Evolutionary conservation across 2,888 invertebrate species (phyloP), one percentile per base, ranked within the genome.

Genomic region (Podotricha telesiphe): DNA sequence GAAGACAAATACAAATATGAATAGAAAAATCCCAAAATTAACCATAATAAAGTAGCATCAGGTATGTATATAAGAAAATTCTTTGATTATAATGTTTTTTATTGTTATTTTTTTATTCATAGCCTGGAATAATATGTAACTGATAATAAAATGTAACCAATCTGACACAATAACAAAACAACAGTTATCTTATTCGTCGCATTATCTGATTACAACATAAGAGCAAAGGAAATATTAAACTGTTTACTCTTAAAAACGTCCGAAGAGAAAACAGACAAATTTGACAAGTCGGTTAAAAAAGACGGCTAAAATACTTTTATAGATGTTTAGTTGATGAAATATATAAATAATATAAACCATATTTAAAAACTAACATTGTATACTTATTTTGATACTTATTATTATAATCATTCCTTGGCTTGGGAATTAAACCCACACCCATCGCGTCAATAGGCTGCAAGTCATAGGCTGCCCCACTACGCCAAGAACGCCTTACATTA

Each of bases 131-230:
- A 28, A 28, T 53, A 28, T 28, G 1, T 55, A 34, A 17, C 53
- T 34, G 53, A 11, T 34, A 34, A 17, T 55, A 55, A 55, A 55
- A 55, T 55, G 34, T 17, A 55, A 34, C n/a, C 53, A 8, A 2
- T 34, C n/a, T 28, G 28, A 53, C 28, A 28, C 53, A 53, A 17
- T 55, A 55, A 55, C 34, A 55, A 55, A 55, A 55, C 34, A 55
- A 28, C 28, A 55, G 34, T 55, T 55, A 55, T 55, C 34, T 28
- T 34, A 55, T n/a, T 55, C 34, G 10, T 55, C n/a, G 1, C 34
- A 55, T 55, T 55, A 55, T 34, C 53, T 34, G 34, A 55, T 55
- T 34, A 55, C 28, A 34, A 34, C 5, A 34, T 34, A 34, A 34
- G 5, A 55, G 53, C 53, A 34, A 34, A 28, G 34, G 53, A 34